Evolutionary conservation across 2,888 invertebrate species (phyloP).

Genomic region (Pammene fasciana): DNA sequence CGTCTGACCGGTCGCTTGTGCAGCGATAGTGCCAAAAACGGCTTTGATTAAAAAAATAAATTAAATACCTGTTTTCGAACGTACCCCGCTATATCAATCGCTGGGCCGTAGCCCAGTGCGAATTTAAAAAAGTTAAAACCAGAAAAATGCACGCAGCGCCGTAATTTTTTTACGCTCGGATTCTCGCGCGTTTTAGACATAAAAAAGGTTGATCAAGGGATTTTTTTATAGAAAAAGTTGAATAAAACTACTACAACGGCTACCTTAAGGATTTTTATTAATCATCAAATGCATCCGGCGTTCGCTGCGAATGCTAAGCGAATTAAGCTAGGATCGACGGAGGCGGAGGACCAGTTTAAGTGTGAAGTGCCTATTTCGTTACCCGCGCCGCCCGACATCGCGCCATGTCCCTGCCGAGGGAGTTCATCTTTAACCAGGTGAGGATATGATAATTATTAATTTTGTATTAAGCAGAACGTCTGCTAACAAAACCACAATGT

Average conservation of each 20-base stretch:
- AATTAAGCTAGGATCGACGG: slow-evolving; percentile 67
- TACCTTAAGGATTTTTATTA: slow-evolving; percentile 34
- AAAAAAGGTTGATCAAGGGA: background rate
- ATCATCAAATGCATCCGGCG: slow-evolving; percentile 38
- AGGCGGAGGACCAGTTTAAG: slow-evolving; percentile 72
- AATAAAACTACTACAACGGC: slow-evolving; percentile 37
- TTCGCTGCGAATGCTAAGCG: slow-evolving; percentile 27
- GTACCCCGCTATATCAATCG: slow-evolving; percentile 5
- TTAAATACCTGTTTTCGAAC: slow-evolving; percentile 1
- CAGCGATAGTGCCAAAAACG: slow-evolving; percentile 28
- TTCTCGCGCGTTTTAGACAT: slow-evolving; percentile 11
- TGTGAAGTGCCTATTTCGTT: slow-evolving; percentile 59
- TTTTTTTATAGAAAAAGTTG: slow-evolving; percentile 26
- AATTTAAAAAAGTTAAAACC: slow-evolving; percentile 13
- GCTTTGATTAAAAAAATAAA: slow-evolving; percentile 11
- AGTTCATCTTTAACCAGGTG: slow-evolving; percentile 84
- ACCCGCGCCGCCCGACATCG: slow-evolving; percentile 71
- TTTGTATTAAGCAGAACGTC: no score
- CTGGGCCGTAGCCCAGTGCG: slow-evolving; percentile 28
- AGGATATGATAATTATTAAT: slow-evolving; percentile 48
- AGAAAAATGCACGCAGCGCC: slow-evolving; percentile 32
- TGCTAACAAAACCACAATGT: no score
- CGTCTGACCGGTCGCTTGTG: slow-evolving; percentile 23
- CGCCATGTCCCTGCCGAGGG: slow-evolving; percentile 84
- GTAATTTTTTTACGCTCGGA: slow-evolving; percentile 26